Conservation (phyloP, 2,113 vertebrate species). For the Protobothrops mucrosquamatus region DNA sequence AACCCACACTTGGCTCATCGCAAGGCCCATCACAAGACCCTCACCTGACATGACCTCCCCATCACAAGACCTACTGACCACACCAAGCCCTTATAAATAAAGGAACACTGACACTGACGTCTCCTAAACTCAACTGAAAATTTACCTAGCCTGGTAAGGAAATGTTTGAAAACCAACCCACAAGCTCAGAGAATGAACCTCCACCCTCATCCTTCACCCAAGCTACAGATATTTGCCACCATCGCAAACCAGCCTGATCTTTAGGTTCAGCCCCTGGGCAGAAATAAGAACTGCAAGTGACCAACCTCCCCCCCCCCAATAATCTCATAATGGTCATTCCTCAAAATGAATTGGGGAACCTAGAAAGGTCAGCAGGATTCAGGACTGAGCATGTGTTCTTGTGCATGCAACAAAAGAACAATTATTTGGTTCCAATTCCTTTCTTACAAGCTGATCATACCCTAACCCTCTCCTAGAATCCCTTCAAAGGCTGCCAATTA, state of each 20-base stretch:
- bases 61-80: not conserved
- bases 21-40: not conserved
- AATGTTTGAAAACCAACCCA: not conserved
- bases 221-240: too few relatives aligned
- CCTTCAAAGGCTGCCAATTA: not conserved
- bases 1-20: not conserved
- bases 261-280: not conserved
- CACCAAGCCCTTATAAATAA: not conserved
- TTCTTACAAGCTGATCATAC: not conserved
- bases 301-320: not conserved
- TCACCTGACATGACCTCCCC: not conserved
- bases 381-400: not conserved
- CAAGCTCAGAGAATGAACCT: not conserved
- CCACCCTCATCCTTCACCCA: too few relatives aligned
- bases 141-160: not conserved
- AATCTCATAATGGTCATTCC: not conserved
- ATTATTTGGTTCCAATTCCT: not conserved
- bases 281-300: not conserved
- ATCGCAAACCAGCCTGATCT: not conserved
- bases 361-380: not conserved
- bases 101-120: not conserved
- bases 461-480: not conserved
- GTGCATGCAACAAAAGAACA: not conserved
- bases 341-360: not conserved
- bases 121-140: not conserved